These are phyloP conservation scores for Saccopteryx leptura DNA, from an alignment of 2,113 vertebrate genomes.

Conservation along the genomic window DNA sequence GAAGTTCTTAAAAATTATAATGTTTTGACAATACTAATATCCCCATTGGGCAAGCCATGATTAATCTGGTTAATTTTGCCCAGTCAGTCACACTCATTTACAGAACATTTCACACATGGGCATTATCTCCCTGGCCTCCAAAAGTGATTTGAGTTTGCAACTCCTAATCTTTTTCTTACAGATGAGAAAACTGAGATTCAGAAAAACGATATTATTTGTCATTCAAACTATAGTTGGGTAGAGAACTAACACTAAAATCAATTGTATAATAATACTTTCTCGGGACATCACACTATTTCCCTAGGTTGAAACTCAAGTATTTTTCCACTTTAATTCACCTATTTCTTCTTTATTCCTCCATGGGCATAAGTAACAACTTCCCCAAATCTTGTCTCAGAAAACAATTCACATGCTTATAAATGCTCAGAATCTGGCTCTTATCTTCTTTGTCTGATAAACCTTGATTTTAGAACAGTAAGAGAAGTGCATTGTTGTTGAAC, in stretches of 20 bases:
- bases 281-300: background rate
- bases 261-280: background rate
- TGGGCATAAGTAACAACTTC: background rate
- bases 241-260: background rate
- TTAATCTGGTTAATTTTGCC: background rate
- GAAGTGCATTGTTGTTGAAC: background rate
- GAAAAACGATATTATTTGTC: background rate
- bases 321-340: background rate
- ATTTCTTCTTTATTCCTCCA: background rate
- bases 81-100: background rate
- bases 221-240: background rate
- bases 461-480: background rate
- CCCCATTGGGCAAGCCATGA: background rate
- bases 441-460: background rate
- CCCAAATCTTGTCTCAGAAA: background rate
- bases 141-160: background rate
- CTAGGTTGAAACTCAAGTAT: background rate
- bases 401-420: background rate
- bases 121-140: background rate
- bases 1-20: background rate
- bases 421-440: background rate
- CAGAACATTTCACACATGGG: background rate
- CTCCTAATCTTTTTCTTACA: background rate
- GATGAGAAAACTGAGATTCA: background rate
- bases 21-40: background rate